Percentiles rank a stretch among this genome's conserved stretches.
phyloP scores from a whole-genome alignment of 2,888 invertebrate species.

The Rhamphomyia laevipes region DNA sequence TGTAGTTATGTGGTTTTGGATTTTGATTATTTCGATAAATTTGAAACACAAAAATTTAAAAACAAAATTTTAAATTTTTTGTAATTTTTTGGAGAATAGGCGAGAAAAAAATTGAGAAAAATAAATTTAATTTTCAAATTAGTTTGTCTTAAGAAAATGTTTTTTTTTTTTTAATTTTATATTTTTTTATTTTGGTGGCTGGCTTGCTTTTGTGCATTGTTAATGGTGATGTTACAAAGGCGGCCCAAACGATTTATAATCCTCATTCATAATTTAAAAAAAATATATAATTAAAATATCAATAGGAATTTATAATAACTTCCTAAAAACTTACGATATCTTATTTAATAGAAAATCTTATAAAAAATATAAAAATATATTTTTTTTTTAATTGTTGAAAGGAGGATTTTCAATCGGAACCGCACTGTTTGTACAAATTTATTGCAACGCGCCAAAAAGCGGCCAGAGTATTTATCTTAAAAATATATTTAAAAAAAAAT shows the following conservation, averaged over 20 bases:
- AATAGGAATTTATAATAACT: too few relatives aligned
- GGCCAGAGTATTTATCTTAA: background rate
- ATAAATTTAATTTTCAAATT: slow-evolving; percentile 1
- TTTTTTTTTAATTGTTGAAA: too few relatives aligned
- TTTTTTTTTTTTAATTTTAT: slow-evolving; percentile 5
- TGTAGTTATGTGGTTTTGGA: background rate
- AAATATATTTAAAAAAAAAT: too few relatives aligned
- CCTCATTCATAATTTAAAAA: background rate
- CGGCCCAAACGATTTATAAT: slow-evolving; percentile 2
- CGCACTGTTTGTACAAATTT: background rate
- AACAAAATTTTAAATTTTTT: background rate
- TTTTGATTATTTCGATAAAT: background rate
- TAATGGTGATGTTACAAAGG: background rate
- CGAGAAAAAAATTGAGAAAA: background rate
- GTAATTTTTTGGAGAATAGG: background rate
- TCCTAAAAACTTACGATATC: too few relatives aligned
- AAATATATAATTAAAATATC: background rate
- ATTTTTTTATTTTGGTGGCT: slow-evolving; percentile 10
- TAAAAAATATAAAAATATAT: background rate
- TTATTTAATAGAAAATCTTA: too few relatives aligned
- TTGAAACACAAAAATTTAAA: background rate
- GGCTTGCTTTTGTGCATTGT: slow-evolving; percentile 12
- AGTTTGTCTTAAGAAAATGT: background rate
- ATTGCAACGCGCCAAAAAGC: slow-evolving; percentile 1
- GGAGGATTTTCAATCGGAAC: background rate